These are phyloP conservation scores for Unio delphinus DNA, from an alignment of 2,888 invertebrate genomes.

Conservation along the genomic window DNA sequence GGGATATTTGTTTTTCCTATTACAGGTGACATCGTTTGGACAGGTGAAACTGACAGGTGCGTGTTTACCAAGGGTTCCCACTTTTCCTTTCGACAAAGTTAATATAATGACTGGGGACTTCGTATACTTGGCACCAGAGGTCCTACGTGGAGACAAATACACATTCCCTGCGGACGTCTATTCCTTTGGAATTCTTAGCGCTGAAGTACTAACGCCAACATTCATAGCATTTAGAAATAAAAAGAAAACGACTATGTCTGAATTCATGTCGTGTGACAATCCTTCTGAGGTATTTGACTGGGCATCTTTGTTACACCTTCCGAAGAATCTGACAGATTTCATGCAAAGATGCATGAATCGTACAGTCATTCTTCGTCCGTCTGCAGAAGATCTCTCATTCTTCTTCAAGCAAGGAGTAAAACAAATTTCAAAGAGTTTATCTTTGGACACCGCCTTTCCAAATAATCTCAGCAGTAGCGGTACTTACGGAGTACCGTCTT, in stretches of 20 bases:
- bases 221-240: conserved; percentile 14
- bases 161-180: conserved; percentile 58
- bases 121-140: conserved; percentile 61
- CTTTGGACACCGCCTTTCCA: too few relatives aligned
- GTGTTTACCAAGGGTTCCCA: conserved; percentile 51
- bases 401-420: too few relatives aligned
- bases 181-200: conserved; percentile 35
- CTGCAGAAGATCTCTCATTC: too few relatives aligned
- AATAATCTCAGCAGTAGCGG: too few relatives aligned
- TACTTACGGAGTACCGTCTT: too few relatives aligned
- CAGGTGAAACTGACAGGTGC: conserved; percentile 51
- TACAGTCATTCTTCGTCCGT: too few relatives aligned
- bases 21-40: conserved; percentile 35
- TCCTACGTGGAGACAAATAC: conserved; percentile 56
- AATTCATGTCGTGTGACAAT: conserved; percentile 24
- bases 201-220: conserved; percentile 23
- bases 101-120: conserved; percentile 38
- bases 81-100: conserved; percentile 38
- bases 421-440: too few relatives aligned
- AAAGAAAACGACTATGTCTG: conserved; percentile 14
- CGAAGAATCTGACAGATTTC: neutral
- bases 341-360: conserved; percentile 11
- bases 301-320: too few relatives aligned
- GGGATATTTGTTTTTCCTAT: neutral
- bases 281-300: conserved; percentile 26